phyloP scores from a whole-genome alignment of 2,888 invertebrate species.

The Pyrocoelia pectoralis region DNA sequence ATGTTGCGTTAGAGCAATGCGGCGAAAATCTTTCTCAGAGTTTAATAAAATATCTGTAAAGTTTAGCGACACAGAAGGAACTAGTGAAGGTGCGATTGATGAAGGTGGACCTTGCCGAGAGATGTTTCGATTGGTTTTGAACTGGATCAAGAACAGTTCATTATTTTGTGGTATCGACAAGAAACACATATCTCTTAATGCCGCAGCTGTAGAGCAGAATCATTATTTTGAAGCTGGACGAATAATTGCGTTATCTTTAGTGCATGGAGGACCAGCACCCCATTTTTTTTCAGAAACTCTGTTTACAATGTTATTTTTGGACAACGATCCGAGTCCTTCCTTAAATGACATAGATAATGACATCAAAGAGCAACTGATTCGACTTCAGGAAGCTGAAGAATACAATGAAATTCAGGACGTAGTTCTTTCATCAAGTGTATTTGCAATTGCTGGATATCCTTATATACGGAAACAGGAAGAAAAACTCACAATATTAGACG shows the following conservation, averaged over 20 bases:
- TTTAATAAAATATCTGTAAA: constrained; percentile 12
- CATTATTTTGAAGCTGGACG: constrained; percentile 7
- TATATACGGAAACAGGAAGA: too few species aligned
- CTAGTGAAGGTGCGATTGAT: constrained; percentile 14
- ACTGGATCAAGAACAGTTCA: neutral
- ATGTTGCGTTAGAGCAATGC: neutral
- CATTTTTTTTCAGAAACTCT: neutral
- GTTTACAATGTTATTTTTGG: neutral
- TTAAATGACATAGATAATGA: neutral
- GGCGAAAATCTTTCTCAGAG: neutral
- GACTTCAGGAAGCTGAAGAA: too few species aligned
- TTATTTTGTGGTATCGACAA: neutral
- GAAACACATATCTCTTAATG: neutral
- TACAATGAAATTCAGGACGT: too few species aligned
- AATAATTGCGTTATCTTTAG: neutral
- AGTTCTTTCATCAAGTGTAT: too few species aligned
- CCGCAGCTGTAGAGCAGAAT: neutral
- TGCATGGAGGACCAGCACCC: constrained; percentile 15
- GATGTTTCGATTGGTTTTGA: constrained; percentile 14
- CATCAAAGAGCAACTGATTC: neutral
- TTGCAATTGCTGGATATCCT: too few species aligned
- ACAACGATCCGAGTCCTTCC: too few species aligned
- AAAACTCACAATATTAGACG: too few species aligned
- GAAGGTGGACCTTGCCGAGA: constrained; percentile 6
- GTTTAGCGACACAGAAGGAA: constrained; percentile 8